Percentiles rank a stretch among this genome's conserved stretches.
Evolutionary conservation across 2,888 invertebrate genomes (phyloP).

Genomic region (Bruchidius siliquastri): DNA sequence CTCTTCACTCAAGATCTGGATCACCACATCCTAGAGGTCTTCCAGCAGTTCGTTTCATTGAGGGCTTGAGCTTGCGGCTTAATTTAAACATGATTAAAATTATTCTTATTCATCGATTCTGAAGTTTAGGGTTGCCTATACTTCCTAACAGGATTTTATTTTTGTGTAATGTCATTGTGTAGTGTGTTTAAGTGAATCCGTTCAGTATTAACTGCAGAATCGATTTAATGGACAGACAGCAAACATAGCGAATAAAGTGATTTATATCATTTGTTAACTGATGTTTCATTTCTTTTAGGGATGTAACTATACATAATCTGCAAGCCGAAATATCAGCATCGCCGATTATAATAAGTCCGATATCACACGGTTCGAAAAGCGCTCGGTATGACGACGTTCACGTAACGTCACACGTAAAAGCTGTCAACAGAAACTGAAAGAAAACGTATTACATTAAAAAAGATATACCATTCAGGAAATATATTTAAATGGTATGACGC

Average conservation of each 20-base stretch:
- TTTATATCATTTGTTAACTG: not conserved
- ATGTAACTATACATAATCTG: no score
- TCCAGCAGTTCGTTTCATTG: constrained; percentile 94
- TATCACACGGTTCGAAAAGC: no score
- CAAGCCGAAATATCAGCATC: no score
- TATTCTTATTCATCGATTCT: not conserved
- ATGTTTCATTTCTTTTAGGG: not conserved
- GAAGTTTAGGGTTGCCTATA: not conserved
- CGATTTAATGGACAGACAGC: constrained; percentile 1
- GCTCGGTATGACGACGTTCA: no score
- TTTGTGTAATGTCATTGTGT: not conserved
- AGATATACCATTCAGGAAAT: no score
- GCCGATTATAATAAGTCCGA: no score
- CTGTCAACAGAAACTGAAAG: no score
- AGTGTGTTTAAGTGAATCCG: not conserved
- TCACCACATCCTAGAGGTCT: constrained; percentile 91
- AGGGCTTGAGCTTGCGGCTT: constrained; percentile 43
- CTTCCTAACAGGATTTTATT: not conserved
- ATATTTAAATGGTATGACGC: no score
- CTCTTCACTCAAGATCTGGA: constrained; percentile 96
- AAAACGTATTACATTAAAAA: no score
- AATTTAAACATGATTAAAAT: not conserved
- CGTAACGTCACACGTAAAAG: no score
- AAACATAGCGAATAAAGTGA: not conserved
- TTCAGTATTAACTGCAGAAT: not conserved